Evolutionary conservation across 2,797 vertebrate genomes (phyloP).

Genomic region (Euphonia xanthogaster): DNA sequence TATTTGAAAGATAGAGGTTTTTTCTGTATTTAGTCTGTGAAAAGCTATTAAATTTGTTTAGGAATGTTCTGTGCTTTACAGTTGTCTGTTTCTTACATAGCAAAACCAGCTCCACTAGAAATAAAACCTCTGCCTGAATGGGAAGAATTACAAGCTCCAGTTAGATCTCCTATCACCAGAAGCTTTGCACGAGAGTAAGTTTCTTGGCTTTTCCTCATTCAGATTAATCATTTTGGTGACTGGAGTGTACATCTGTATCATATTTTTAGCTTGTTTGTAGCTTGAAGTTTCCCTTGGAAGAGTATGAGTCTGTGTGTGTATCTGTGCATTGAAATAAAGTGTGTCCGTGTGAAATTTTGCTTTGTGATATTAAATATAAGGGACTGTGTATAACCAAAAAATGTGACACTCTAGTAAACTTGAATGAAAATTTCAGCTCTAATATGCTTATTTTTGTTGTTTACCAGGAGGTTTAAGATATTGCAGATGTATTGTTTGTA

Average conservation of each 20-base stretch:
- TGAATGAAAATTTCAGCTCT: neutral
- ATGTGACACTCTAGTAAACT: neutral
- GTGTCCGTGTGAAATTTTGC: neutral
- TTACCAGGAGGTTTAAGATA: slow-evolving; percentile 30
- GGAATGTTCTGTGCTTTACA: neutral
- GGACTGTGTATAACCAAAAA: neutral
- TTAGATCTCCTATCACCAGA: slow-evolving; percentile 95
- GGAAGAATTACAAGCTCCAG: slow-evolving; percentile 93
- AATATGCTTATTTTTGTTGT: slow-evolving; percentile 21
- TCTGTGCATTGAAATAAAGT: neutral
- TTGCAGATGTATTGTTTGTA: slow-evolving; percentile 55
- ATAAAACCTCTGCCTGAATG: slow-evolving; percentile 94
- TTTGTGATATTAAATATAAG: neutral
- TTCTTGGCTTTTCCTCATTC: neutral
- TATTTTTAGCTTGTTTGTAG: neutral
- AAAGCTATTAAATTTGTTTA: neutral
- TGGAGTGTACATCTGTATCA: neutral
- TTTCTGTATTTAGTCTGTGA: neutral
- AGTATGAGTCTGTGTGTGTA: neutral
- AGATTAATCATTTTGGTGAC: neutral
- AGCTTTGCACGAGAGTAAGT: slow-evolving; percentile 98
- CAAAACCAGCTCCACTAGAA: slow-evolving; percentile 93
- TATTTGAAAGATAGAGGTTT: neutral
- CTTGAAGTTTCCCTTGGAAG: neutral
- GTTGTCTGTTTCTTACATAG: slow-evolving; percentile 74